Percentiles rank a stretch among this genome's conserved stretches.
Evolutionary conservation across 1,140 invertebrate genomes (phyloP).

Genomic region (Drosophila triauraria): DNA sequence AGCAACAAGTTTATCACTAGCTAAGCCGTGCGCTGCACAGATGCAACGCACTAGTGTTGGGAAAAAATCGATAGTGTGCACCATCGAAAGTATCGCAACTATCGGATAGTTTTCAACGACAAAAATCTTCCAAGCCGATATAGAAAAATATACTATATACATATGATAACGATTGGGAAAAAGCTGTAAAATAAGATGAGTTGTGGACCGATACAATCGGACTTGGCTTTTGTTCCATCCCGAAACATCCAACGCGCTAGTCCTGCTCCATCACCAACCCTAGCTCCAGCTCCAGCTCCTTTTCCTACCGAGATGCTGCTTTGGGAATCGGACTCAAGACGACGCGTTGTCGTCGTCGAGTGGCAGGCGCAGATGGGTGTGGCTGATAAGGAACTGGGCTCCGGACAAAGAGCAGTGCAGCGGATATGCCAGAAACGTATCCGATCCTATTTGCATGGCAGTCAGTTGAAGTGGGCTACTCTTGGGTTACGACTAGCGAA

Average conservation of each 20-base stretch:
- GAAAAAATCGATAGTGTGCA: not conserved
- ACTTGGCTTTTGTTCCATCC: too few relatives aligned
- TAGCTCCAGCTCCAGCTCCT: constrained; percentile 13
- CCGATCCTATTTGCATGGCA: constrained; percentile 61
- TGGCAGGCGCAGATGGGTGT: constrained; percentile 73
- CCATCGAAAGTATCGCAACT: constrained; percentile 5
- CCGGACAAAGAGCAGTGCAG: constrained; percentile 29
- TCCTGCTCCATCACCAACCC: constrained; percentile 2
- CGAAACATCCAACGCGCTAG: constrained; percentile 1
- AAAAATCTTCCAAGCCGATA: not conserved
- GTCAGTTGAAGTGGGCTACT: constrained; percentile 45
- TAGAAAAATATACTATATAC: too few relatives aligned
- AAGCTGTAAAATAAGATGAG: not conserved
- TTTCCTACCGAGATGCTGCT: constrained; percentile 11
- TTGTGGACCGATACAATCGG: not conserved
- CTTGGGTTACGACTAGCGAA: constrained; percentile 15
- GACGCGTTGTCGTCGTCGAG: constrained; percentile 45
- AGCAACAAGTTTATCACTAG: constrained; percentile 81
- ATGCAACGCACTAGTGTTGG: constrained; percentile 33
- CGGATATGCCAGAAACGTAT: constrained; percentile 23
- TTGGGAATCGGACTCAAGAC: constrained; percentile 31
- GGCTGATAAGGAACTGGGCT: constrained; percentile 57
- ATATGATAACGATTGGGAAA: not conserved
- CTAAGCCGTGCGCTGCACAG: constrained; percentile 55
- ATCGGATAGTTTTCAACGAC: not conserved